phyloP scores from a whole-genome alignment of 1,140 invertebrate genomes.

The Zophobas morio region DNA sequence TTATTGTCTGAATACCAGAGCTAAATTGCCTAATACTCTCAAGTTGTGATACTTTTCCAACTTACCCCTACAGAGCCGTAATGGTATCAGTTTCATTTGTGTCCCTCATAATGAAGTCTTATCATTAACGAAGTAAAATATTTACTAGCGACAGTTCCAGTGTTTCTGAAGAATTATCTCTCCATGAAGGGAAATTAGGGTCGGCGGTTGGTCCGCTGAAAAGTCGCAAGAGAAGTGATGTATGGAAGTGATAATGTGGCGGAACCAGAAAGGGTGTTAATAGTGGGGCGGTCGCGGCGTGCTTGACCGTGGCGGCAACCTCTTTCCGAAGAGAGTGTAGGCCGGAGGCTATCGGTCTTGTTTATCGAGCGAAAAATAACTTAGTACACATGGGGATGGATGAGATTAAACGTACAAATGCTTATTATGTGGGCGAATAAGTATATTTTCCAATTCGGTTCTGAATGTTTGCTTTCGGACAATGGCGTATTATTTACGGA shows the following conservation, averaged over 20 bases:
- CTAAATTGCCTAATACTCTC: too few relatives aligned
- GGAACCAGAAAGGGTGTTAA: slow-evolving; percentile 47
- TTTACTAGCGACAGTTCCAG: background rate
- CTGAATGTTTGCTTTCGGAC: too few relatives aligned
- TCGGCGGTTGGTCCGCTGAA: background rate
- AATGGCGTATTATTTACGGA: too few relatives aligned
- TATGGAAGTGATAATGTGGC: slow-evolving; percentile 44
- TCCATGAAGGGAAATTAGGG: slow-evolving; percentile 22
- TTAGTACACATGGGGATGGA: background rate
- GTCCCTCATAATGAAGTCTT: too few relatives aligned
- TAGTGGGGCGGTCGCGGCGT: slow-evolving; percentile 26
- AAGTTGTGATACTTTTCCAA: too few relatives aligned
- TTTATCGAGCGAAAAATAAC: slow-evolving; percentile 15
- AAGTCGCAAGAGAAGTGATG: slow-evolving; percentile 17
- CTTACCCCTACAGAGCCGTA: too few relatives aligned
- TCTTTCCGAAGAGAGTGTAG: slow-evolving; percentile 22
- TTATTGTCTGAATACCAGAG: too few relatives aligned
- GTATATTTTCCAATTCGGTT: too few relatives aligned
- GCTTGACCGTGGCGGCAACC: slow-evolving; percentile 38
- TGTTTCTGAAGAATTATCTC: background rate
- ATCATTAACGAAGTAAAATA: background rate
- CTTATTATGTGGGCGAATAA: too few relatives aligned
- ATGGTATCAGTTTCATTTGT: too few relatives aligned
- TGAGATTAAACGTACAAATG: too few relatives aligned
- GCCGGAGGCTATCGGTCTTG: slow-evolving; percentile 32